A percentile compares a stretch with the other conserved stretches of the same genome.
Evolutionary conservation across 2,113 vertebrate genomes (phyloP).

Genomic region (Hippocampus guttulatus): DNA sequence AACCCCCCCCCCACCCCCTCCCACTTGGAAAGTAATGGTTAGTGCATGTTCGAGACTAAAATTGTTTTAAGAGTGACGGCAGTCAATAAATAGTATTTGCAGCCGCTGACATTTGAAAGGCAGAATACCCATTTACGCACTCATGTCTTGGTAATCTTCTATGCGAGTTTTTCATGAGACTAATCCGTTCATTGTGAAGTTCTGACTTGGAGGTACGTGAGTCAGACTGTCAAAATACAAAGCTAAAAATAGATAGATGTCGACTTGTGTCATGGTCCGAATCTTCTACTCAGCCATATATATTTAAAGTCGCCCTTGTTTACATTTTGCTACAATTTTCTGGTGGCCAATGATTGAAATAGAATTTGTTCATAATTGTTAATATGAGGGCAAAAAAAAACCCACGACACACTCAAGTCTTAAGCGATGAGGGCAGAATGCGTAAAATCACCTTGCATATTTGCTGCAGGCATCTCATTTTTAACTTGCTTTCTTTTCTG

Average conservation of each 20-base stretch:
- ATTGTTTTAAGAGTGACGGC: conserved; percentile 21
- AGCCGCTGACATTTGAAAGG: conserved; percentile 10
- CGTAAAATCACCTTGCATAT: no score
- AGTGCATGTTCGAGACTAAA: conserved; percentile 30
- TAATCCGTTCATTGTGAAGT: conserved; percentile 20
- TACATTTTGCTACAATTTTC: no score
- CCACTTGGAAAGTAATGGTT: conserved; percentile 24
- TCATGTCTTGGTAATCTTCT: background rate
- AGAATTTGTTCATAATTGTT: no score
- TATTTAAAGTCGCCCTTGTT: no score
- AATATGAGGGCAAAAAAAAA: no score
- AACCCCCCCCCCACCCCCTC: no score
- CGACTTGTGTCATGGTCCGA: no score
- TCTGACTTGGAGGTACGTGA: background rate
- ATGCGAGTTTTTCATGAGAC: conserved; percentile 14
- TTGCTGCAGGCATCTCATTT: no score
- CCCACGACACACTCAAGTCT: no score
- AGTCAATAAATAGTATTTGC: conserved; percentile 7
- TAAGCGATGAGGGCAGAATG: no score
- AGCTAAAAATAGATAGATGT: conserved; percentile 30
- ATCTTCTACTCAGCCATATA: background rate
- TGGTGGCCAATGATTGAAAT: no score
- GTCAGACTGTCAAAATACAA: conserved; percentile 14
- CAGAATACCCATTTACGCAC: background rate
- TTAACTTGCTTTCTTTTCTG: no score